Base-by-base conservation (phyloP, 1,140 invertebrate species). In the Ceratosolen fusciceps region DNA sequence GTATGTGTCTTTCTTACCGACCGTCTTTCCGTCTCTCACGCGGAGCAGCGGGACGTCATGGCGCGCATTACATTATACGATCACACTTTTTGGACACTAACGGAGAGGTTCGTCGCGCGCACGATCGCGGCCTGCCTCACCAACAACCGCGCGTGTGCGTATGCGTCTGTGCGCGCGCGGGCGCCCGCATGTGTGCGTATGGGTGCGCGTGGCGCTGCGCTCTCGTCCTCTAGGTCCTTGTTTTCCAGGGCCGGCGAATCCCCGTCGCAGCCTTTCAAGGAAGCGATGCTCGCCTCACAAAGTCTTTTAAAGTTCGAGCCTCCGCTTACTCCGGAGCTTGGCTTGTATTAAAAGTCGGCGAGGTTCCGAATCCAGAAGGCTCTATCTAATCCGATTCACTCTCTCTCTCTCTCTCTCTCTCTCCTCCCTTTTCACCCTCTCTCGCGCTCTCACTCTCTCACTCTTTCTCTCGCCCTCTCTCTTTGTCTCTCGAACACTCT, bases 41-140 rank as follows among this genome's bases (percentile, higher is more conserved):
- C n/a, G n/a, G 34, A 39, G 14, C 39, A 75, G 34, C n/a, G 60
- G 58, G 56, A 76, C 62, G 74, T 76, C 74, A 76, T 76, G 74
- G 74, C 74, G 74, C 72, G 31, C 34, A n/a, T n/a, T n/a, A n/a
- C 12, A n/a, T 37, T 65, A n/a, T 26, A 70, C 9, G 54, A 47
- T 49, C 29, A 29, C 26, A 71, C 68, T 76, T 76, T 76, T 67
- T 67, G 60, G 74, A 37, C 47, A 37, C 60, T 34, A 52, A 75
- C 19, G 52, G 62, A 21, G 49, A 8, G 8, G 29, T 34, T 26
- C 37, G 16, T 12, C 49, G 19, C 47, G 16, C 70, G 34, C 29
- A n/a, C 29, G 71, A 49, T 21, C 34, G 68, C 21, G 3, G 19
- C 21, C 26, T 19, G 26, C 16, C 43, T 9, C 43, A n/a, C 43